Evolutionary conservation across 2,888 invertebrate species (phyloP).

Genomic region (Catotricha subobsoleta): DNA sequence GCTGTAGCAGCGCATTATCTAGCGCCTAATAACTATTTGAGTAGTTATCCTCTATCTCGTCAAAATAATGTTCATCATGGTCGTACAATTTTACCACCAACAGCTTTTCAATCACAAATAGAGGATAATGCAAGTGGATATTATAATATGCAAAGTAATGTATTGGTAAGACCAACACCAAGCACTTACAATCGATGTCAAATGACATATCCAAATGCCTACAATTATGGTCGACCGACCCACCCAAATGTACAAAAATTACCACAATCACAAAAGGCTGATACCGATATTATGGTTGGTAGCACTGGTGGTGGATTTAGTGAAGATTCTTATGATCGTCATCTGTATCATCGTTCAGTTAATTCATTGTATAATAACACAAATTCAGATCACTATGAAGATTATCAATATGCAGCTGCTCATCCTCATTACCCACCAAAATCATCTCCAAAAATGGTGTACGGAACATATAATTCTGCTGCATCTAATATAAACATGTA

Average conservation of each 20-base stretch:
- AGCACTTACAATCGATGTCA: conserved; percentile 1
- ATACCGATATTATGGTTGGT: background rate
- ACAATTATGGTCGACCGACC: background rate
- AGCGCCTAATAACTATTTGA: background rate
- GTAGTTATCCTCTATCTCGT: background rate
- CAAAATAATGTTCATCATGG: background rate
- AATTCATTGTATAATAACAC: background rate
- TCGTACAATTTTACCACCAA: background rate
- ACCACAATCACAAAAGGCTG: background rate
- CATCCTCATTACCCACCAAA: conserved; percentile 2
- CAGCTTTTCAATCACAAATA: background rate
- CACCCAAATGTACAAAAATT: background rate
- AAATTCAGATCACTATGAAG: background rate
- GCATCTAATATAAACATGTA: background rate
- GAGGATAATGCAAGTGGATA: background rate
- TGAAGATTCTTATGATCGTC: background rate
- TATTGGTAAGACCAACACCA: conserved; percentile 3
- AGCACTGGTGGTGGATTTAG: background rate
- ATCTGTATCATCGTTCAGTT: background rate
- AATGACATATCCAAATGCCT: background rate
- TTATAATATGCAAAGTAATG: background rate
- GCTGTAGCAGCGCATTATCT: background rate
- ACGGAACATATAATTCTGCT: background rate
- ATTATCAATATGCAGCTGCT: background rate
- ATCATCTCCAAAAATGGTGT: background rate